These are phyloP conservation scores for Pantherophis alleghaniensis DNA, from an alignment of 2,797 vertebrate species.

Conservation along the genomic window DNA sequence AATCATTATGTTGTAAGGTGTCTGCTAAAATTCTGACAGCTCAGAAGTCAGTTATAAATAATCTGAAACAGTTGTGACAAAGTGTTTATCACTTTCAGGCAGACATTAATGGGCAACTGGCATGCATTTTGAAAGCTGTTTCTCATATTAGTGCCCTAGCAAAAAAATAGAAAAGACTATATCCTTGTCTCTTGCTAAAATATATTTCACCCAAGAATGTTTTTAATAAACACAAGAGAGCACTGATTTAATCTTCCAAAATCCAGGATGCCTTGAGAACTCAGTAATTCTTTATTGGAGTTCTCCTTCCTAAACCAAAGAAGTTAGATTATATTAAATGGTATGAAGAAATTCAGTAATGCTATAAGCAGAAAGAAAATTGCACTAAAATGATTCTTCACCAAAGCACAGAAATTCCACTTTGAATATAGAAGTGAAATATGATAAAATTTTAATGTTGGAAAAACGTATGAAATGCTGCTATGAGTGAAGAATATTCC, in stretches of 20 bases:
- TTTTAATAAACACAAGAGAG: slow-evolving; percentile 41
- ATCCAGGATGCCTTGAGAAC: slow-evolving; percentile 33
- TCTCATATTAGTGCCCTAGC: slow-evolving; percentile 63
- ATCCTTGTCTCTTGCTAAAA: slow-evolving; percentile 65
- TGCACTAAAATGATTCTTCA: not conserved
- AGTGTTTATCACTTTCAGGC: slow-evolving; percentile 67
- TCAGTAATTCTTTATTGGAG: not conserved
- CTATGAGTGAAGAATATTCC: not conserved
- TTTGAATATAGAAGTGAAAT: not conserved
- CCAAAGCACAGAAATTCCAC: not conserved
- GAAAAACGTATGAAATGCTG: not conserved
- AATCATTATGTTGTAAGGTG: slow-evolving; percentile 34
- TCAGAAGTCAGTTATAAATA: slow-evolving; percentile 74
- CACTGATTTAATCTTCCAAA: slow-evolving; percentile 37
- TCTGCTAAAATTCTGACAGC: slow-evolving; percentile 55
- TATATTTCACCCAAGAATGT: slow-evolving; percentile 55
- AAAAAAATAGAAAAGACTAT: slow-evolving; percentile 64
- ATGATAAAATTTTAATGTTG: not conserved
- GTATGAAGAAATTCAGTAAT: not conserved
- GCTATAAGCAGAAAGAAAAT: not conserved
- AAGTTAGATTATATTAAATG: not conserved
- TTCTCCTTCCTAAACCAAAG: not conserved
- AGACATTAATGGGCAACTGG: slow-evolving; percentile 68
- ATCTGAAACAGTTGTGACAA: slow-evolving; percentile 72
- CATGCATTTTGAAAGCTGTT: slow-evolving; percentile 62